phyloP scores from a whole-genome alignment of 2,888 invertebrate species.

The Itoplectis maculator region DNA sequence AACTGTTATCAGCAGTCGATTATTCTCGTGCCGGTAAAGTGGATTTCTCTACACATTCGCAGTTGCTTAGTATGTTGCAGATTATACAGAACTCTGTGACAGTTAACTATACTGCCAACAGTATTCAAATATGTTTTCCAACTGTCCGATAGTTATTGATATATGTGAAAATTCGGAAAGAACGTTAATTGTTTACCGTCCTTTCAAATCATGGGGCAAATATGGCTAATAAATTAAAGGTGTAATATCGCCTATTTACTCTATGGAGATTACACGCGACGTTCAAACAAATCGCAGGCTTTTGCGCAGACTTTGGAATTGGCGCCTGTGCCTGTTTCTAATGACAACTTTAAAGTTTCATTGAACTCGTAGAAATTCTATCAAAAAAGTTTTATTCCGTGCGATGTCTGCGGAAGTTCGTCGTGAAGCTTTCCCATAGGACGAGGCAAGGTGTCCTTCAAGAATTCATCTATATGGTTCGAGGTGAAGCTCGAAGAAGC shows the following conservation, averaged over 20 bases:
- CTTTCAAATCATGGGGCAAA: not conserved
- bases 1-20: not conserved
- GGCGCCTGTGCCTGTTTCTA: not conserved
- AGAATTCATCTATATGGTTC: conserved; percentile 40
- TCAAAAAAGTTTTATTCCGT: conserved; percentile 19
- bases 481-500: conserved; percentile 9
- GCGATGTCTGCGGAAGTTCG: conserved; percentile 26
- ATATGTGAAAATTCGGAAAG: not conserved
- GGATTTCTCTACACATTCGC: not conserved
- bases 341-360: not conserved
- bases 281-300: not conserved
- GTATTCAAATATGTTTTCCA: not conserved
- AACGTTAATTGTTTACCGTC: not conserved
- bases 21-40: not conserved
- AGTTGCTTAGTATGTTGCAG: not conserved
- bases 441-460: conserved; percentile 31
- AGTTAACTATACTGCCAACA: conserved; percentile 10
- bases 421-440: not conserved
- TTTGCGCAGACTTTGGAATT: not conserved
- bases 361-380: conserved; percentile 18
- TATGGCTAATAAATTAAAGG: not conserved
- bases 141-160: not conserved
- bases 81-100: not conserved
- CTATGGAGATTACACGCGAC: not conserved
- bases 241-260: not conserved